Base-by-base conservation (phyloP, 2,797 vertebrate species). In the Mormyrus hasselquistii region DNA sequence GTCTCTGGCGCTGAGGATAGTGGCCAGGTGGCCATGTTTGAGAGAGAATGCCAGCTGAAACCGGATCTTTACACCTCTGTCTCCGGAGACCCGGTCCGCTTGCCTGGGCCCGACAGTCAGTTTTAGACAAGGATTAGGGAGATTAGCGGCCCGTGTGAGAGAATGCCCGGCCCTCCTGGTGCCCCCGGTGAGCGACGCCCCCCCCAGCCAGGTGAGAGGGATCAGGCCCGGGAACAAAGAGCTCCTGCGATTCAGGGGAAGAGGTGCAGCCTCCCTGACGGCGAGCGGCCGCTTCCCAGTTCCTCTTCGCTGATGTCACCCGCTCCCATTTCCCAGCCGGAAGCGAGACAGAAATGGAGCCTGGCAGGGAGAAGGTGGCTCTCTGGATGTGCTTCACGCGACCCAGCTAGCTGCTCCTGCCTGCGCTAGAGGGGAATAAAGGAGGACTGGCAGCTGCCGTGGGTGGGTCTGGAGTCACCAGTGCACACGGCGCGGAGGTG, bases 251-350 rank as follows among this genome's bases (percentile, higher is more conserved):
- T 12, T 19, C 8, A 19, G 14, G 62, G 19, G 29, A 55, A 1
- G 10, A 10, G 19, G 1, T 87, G 8, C 57, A 38, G 57, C 86
- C 10, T 62, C 22, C 8, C 57, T 73, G 47, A 73, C 87, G 50
- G 62, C 49, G 29, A 38, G 87, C 10, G 7, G 4, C 87, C 22
- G 38, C n/a, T 44, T 25, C 41, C 2, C 34, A 14, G 16, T 29
- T 22, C 22, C 52, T 34, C 53, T 12, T 2, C 1, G 3, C 83
- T n/a, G 8, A 22, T 7, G 62, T 73, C 89, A 73, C 79, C 87
- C 38, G 87, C 88, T 89, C 19, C 87, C 89, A 88, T 88, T 91
- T 19, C 49, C n/a, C 57, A 22, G 44, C 87, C 22, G n/a, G 65
- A 25, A 16, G 25, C 1, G 14, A 52, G 55, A 47, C 41, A 9